These are phyloP conservation scores for Maniola jurtina DNA, from an alignment of 1,140 invertebrate species.

Conservation along the genomic window DNA sequence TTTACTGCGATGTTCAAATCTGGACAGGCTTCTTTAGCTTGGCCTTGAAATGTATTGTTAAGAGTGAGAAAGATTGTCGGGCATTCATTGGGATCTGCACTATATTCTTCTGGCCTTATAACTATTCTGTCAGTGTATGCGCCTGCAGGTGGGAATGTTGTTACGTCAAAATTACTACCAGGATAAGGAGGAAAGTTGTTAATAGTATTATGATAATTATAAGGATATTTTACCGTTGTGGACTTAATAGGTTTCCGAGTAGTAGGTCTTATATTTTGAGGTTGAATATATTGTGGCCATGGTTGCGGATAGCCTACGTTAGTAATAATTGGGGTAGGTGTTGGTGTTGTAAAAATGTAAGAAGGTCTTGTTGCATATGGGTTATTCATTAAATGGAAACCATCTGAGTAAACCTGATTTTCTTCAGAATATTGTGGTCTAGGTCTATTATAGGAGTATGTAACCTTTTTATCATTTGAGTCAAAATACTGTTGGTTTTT, in stretches of 20 bases:
- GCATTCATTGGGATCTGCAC: conserved; percentile 59
- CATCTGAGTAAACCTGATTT: conserved; percentile 50
- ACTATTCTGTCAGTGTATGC: conserved; percentile 69
- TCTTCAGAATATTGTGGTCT: conserved; percentile 48
- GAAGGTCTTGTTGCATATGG: conserved; percentile 46
- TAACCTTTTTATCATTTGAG: conserved; percentile 31
- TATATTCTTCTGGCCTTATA: conserved; percentile 70
- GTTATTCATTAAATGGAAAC: conserved; percentile 49
- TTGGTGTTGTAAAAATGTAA: conserved; percentile 57
- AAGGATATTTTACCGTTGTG: conserved; percentile 50
- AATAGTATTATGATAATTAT: conserved; percentile 48
- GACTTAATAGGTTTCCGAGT: conserved; percentile 49
- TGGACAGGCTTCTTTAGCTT: conserved; percentile 71
- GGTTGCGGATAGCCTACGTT: conserved; percentile 65
- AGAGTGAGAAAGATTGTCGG: conserved; percentile 68
- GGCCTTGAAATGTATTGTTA: conserved; percentile 73
- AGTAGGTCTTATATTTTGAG: conserved; percentile 42
- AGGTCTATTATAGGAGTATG: conserved; percentile 39
- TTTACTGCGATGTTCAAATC: conserved; percentile 73
- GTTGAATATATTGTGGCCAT: conserved; percentile 47
- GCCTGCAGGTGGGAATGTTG: conserved; percentile 56
- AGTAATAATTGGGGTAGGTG: conserved; percentile 67
- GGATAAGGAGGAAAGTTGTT: conserved; percentile 45
- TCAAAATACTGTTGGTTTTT: conserved; percentile 22
- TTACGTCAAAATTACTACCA: conserved; percentile 53